Conservation (phyloP, 1,140 invertebrate genomes). For the Sycophaga agraensis region DNA sequence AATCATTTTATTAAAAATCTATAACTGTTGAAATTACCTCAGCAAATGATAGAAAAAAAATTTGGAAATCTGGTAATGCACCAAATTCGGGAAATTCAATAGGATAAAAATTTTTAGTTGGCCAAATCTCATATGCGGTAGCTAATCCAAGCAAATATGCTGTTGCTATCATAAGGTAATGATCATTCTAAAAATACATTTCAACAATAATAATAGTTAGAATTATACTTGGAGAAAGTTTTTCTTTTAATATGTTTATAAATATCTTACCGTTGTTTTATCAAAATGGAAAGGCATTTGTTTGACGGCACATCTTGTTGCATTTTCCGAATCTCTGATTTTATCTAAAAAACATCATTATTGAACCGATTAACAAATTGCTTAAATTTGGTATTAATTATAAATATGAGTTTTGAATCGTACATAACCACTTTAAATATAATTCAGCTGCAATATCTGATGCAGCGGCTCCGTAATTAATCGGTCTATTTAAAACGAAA, state of each 20-base stretch:
- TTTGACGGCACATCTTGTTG: neutral
- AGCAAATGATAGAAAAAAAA: slow-evolving; percentile 20
- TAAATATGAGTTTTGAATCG: neutral
- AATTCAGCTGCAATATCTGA: slow-evolving; percentile 5
- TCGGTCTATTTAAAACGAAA: neutral
- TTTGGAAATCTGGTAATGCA: neutral
- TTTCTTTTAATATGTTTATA: no score
- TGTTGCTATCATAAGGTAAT: neutral
- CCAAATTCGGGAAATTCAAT: slow-evolving; percentile 17
- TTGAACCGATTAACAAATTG: neutral
- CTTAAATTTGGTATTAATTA: neutral
- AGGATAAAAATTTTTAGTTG: slow-evolving; percentile 4
- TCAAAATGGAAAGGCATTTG: slow-evolving; percentile 1
- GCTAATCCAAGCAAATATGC: slow-evolving; percentile 12
- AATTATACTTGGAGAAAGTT: no score
- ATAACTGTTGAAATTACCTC: slow-evolving; percentile 8
- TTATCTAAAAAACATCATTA: neutral
- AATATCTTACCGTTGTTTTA: neutral
- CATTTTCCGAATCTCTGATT: neutral
- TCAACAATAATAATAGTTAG: no score
- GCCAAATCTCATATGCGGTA: neutral
- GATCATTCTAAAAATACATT: neutral
- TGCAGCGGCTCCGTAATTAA: slow-evolving; percentile 24
- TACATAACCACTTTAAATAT: slow-evolving; percentile 16
- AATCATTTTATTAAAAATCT: no score